Percentiles rank a stretch among this genome's conserved stretches.
Evolutionary conservation across 2,113 vertebrate species (phyloP).

Genomic region (Pampusana beccarii): DNA sequence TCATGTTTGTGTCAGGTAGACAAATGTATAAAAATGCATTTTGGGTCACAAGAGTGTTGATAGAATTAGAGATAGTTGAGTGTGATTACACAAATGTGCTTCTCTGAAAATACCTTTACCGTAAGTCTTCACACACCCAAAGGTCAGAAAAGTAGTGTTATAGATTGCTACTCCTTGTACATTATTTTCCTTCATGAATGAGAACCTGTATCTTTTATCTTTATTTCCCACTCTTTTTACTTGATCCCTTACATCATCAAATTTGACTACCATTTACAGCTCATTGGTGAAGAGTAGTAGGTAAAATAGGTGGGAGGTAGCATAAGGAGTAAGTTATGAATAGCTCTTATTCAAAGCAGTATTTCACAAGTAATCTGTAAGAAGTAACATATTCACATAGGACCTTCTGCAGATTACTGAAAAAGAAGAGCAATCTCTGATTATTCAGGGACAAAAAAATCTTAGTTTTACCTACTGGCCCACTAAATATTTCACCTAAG

Average conservation of each 20-base stretch:
- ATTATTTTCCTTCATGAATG: not conserved
- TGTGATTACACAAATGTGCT: not conserved
- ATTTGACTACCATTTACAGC: not conserved
- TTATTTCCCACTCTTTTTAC: not conserved
- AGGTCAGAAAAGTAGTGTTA: not conserved
- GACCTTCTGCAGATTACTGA: not conserved
- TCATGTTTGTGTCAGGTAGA: not conserved
- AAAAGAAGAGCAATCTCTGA: not conserved
- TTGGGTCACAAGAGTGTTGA: not conserved
- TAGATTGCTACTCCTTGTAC: not conserved
- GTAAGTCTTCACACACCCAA: not conserved
- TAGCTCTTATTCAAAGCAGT: not conserved
- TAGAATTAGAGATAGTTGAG: not conserved
- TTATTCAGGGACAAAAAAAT: not conserved
- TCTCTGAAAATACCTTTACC: not conserved
- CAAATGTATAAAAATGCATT: not conserved
- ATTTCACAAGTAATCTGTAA: not conserved
- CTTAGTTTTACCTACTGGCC: not conserved
- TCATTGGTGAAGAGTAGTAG: not conserved
- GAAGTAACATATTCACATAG: not conserved
- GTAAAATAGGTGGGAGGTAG: not conserved
- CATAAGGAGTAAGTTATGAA: not conserved
- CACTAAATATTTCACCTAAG: not conserved
- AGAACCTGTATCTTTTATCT: not conserved
- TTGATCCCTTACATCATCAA: not conserved